phyloP scores from a whole-genome alignment of 2,888 invertebrate genomes.

The Sphaerophoria taeniata region DNA sequence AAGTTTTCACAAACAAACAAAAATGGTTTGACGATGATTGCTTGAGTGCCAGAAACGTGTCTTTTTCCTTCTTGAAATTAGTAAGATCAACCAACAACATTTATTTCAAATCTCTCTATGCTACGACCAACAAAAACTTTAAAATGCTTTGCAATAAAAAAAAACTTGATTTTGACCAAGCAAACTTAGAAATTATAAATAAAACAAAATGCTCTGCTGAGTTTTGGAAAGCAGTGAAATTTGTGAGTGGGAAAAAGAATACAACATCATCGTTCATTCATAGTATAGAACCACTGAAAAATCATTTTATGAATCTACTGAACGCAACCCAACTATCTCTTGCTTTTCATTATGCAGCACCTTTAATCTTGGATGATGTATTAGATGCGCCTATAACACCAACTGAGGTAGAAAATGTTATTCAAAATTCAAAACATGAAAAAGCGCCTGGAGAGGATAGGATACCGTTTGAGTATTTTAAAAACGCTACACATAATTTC shows the following conservation, averaged over 20 bases:
- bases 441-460: neutral
- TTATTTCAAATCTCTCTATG: neutral
- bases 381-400: neutral
- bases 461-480: neutral
- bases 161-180: neutral
- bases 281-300: neutral
- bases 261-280: neutral
- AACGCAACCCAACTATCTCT: neutral
- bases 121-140: neutral
- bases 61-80: neutral
- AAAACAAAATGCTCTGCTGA: neutral
- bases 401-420: neutral
- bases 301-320: neutral
- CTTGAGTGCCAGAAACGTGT: neutral
- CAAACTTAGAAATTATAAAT: neutral
- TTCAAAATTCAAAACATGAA: neutral
- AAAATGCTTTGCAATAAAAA: neutral
- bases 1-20: no score
- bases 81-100: neutral
- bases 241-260: neutral
- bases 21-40: neutral
- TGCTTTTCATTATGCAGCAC: neutral
- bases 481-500: neutral
- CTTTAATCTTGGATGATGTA: neutral
- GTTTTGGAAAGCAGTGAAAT: neutral